These are phyloP conservation scores for Aphodius granarius DNA, from an alignment of 2,888 invertebrate species.

Conservation along the genomic window DNA sequence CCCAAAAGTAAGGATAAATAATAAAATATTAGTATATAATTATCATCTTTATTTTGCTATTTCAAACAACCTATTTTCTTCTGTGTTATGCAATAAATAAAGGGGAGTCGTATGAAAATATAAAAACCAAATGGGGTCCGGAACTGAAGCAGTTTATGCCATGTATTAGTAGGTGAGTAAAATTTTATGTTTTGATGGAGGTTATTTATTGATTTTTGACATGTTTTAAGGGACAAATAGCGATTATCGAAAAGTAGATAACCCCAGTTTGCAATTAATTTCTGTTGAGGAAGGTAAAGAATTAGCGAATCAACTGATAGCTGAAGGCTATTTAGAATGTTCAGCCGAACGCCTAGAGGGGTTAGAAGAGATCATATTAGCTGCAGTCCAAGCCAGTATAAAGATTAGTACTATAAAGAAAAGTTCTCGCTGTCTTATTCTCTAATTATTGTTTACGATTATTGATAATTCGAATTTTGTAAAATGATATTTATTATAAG, in stretches of 20 bases:
- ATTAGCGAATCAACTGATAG: conserved; percentile 62
- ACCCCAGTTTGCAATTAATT: conserved; percentile 60
- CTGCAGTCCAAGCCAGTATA: conserved; percentile 44
- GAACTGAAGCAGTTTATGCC: conserved; percentile 83
- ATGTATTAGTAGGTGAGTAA: conserved; percentile 76
- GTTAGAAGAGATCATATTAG: conserved; percentile 46
- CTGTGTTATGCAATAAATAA: no score
- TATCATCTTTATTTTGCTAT: conserved; percentile 29
- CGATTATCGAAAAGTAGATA: conserved; percentile 65
- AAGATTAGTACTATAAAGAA: conserved; percentile 33
- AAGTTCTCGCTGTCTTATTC: neutral
- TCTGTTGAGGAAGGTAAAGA: conserved; percentile 75
- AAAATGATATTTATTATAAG: no score
- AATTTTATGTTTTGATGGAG: no score
- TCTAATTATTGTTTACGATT: neutral
- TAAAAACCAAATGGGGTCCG: conserved; percentile 65
- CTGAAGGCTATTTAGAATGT: conserved; percentile 49
- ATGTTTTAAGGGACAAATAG: conserved; percentile 70
- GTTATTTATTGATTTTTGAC: neutral
- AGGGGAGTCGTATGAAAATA: no score
- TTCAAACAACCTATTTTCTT: no score
- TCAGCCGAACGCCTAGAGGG: conserved; percentile 48
- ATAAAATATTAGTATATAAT: neutral
- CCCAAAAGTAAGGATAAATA: conserved; percentile 68
- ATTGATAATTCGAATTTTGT: no score